Base-by-base conservation (phyloP, 2,113 vertebrate species). In the Platysteira castanea region DNA sequence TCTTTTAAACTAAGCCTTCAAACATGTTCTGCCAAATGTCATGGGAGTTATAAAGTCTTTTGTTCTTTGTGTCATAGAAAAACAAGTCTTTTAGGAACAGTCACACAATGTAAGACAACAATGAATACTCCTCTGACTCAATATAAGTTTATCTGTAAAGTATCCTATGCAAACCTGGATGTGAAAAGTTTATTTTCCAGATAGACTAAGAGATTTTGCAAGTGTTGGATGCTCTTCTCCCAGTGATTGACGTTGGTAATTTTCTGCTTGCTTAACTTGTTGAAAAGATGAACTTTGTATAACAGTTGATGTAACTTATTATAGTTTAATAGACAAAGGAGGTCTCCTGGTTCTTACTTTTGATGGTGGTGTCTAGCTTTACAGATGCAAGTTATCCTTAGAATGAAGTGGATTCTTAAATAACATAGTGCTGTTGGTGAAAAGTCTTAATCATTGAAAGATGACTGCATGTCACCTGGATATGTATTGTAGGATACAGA, bases 51-150 rank as follows among this genome's bases (percentile, higher is more conserved):
- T 86, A 44, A 63, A 77, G 26, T 54, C 39, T 50, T 84, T 23
- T 73, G 49, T 57, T 88, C 44, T 41, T 75, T 35, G 15, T 92
- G 56, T 31, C 20, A 21, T 44, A 57, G 64, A 28, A 68, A 33
- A 26, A 15, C 1, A 0, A 2, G 21, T 61, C 21, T 67, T 91
- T 81, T 27, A 44, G 24, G 70, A 75, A 59, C 15, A 19, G 42
- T 81, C 22, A 33, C 27, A 13, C 30, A 53, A 31, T 0, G 0
- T 39, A 44, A 37, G 42, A 18, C 19, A 49, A 17, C 15, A 24
- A 49, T 35, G 9, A 89, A 8, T 13, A 42, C 27, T 63, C 14
- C 49, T 91, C 35, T 78, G 26, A 52, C 24, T 89, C 44, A 26
- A 2, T 33, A 1, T 35, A 5, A 42, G 7, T 81, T 82, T 64